Evolutionary conservation across 2,888 invertebrate species (phyloP).

Genomic region (Trichopria drosophilae): DNA sequence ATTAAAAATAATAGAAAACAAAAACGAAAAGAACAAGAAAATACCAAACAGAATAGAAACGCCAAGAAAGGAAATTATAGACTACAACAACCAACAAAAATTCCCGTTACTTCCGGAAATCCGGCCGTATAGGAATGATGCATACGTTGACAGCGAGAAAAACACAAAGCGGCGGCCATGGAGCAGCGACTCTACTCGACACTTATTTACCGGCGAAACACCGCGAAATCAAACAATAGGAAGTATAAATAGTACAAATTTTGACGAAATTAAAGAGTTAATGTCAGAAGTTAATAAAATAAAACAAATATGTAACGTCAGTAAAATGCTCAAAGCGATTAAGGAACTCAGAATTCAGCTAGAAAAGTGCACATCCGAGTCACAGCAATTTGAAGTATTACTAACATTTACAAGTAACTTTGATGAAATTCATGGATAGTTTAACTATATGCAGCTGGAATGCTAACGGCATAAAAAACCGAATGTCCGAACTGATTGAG

Average conservation of each 20-base stretch:
- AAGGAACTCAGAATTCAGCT: too few species aligned
- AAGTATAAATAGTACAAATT: neutral
- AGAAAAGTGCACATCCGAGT: too few species aligned
- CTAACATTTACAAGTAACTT: too few species aligned
- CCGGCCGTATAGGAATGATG: too few species aligned
- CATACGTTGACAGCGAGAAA: too few species aligned
- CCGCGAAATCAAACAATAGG: neutral
- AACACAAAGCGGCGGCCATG: too few species aligned
- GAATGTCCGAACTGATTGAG: constrained; percentile 26
- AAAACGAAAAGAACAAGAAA: neutral
- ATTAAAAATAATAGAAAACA: neutral
- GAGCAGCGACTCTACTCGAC: neutral
- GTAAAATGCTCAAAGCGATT: neutral
- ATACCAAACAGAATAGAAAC: too few species aligned
- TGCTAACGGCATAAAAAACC: constrained; percentile 34
- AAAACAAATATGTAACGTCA: neutral
- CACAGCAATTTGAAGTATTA: too few species aligned
- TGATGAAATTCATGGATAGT: too few species aligned
- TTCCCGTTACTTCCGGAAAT: too few species aligned
- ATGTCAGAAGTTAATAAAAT: neutral
- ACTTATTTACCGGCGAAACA: neutral
- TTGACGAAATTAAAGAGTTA: neutral
- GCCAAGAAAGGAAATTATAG: neutral
- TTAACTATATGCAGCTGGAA: constrained; percentile 38
- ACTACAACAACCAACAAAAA: too few species aligned